Base-by-base conservation (phyloP, 2,888 invertebrate species). In the Habroteleia sp. region DNA sequence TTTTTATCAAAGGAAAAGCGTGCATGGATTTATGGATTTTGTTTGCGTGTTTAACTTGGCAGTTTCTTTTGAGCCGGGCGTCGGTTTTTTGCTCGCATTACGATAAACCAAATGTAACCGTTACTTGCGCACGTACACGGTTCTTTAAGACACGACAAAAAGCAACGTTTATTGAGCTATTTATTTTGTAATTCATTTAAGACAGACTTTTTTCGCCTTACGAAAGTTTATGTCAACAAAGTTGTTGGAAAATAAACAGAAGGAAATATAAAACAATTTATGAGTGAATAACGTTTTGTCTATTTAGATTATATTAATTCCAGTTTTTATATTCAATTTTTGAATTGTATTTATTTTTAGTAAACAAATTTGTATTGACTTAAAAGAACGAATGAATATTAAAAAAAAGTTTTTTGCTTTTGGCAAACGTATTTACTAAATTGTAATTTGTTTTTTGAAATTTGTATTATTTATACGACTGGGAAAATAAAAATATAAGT, bases 181-280 rank as follows among this genome's bases (percentile, higher is more conserved):
- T 52, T 52, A 27, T 27, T 37, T 52, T 25, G 14, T 17, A 39
- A 16, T 39, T 14, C 3, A 4, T 1, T 31, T 3, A 16, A 3
- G 3, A 25, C 20, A n/a, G n/a, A n/a, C n/a, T n/a, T 41, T 42
- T 44, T 3, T 42, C 23, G 23, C 1, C 8, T 17, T 6, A n/a
- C n/a, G n/a, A 35, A 48, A 16, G 29, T 35, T 37, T 52, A 14
- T 37, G 25, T 37, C 37, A 52, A 52, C 37, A 52, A 37, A 23
- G 11, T 4, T 11, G 7, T 50, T 52, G 17, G 11, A 52, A 52
- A 37, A 37, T 11, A 23, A 33, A 20, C 4, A 1, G 44, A 8
- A 4, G 13, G 14, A 8, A 37, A 37, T 35, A 50, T 13, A 33
- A 0, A 3, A 17, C 1, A n/a, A 27, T 27, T 25, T 7, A 27